phyloP scores from a whole-genome alignment of 2,888 invertebrate genomes.

The Clunio marinus region DNA sequence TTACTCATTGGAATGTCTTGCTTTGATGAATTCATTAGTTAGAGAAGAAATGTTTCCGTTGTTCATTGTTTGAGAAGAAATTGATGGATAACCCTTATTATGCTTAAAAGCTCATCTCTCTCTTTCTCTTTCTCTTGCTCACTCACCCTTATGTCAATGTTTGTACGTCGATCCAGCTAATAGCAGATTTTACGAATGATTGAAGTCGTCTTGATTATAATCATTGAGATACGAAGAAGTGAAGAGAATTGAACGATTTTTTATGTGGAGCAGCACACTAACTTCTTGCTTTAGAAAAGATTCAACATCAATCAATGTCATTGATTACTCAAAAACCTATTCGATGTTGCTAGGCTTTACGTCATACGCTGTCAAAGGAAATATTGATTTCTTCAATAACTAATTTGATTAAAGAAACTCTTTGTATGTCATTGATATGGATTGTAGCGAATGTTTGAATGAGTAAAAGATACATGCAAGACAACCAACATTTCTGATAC shows the following conservation, averaged over 20 bases:
- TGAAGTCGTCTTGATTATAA: slow-evolving; percentile 32
- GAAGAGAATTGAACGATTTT: not conserved
- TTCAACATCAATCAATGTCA: slow-evolving; percentile 38
- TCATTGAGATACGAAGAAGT: slow-evolving; percentile 4
- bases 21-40: no score
- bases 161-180: not conserved
- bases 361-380: slow-evolving; percentile 19
- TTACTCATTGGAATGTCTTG: no score
- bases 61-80: no score
- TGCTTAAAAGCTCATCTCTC: no score
- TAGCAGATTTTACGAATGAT: slow-evolving; percentile 33
- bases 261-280: no score
- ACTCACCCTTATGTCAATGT: not conserved
- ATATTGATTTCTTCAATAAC: slow-evolving; percentile 25
- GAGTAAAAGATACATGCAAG: no score
- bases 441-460: not conserved
- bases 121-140: slow-evolving; percentile 31
- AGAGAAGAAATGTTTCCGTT: no score
- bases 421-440: slow-evolving; percentile 32
- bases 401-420: slow-evolving; percentile 36
- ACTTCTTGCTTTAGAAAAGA: no score
- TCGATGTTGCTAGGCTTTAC: not conserved
- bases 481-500: not conserved
- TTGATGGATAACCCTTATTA: slow-evolving; percentile 38
- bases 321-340: slow-evolving; percentile 36